phyloP scores from a whole-genome alignment of 2,888 invertebrate genomes.

The Eupithecia exiguata region DNA sequence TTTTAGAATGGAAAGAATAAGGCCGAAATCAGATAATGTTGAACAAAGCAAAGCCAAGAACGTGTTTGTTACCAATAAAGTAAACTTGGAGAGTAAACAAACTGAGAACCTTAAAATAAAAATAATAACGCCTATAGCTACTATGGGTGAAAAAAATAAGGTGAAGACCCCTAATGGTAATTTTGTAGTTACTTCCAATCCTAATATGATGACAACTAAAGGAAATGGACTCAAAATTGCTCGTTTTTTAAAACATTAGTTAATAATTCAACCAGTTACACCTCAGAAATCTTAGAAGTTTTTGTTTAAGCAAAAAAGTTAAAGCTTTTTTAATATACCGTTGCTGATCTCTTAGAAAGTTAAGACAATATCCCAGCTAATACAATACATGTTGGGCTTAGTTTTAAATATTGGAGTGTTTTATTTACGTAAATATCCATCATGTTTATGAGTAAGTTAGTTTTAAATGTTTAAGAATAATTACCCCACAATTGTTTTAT shows the following conservation, averaged over 20 bases:
- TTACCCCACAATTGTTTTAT: not conserved
- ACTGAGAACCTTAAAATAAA: not conserved
- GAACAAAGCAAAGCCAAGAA: not conserved
- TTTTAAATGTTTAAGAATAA: not conserved
- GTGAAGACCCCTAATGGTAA: not conserved
- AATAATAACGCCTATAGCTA: not conserved
- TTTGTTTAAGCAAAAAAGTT: too few species aligned
- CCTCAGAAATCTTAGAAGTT: not conserved
- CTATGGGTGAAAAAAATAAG: not conserved
- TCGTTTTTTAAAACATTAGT: not conserved
- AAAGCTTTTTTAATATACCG: too few species aligned
- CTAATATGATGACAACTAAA: not conserved
- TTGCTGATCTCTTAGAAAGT: not conserved
- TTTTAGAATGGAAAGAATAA: conserved; percentile 3
- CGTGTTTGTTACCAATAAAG: not conserved
- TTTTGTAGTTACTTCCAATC: conserved; percentile 4
- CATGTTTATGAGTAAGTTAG: not conserved
- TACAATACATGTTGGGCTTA: not conserved
- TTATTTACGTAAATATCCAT: not conserved
- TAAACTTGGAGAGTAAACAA: not conserved
- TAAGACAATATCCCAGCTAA: not conserved
- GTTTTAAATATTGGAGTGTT: not conserved
- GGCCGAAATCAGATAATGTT: too few species aligned
- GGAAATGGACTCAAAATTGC: not conserved
- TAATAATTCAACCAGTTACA: not conserved